Conservation (phyloP, 2,797 vertebrate species). For the Sebastes cheni region DNA sequence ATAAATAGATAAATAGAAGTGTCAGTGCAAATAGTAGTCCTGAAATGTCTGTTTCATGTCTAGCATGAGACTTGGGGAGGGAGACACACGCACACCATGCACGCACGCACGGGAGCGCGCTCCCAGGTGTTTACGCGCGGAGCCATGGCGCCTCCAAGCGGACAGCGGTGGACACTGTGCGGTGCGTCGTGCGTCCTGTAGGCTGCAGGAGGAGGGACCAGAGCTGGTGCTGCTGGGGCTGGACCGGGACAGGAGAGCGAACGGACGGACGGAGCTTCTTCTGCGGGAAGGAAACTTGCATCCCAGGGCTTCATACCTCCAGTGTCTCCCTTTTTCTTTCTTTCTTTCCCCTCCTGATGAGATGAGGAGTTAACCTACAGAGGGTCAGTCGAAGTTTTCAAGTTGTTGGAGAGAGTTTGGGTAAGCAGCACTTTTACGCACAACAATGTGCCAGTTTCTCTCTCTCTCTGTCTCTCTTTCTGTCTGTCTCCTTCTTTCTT, state of each 20-base stretch:
- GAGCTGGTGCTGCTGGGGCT: constrained; percentile 44
- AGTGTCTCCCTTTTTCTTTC: not conserved
- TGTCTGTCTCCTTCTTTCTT: not conserved
- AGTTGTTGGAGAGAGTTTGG: constrained; percentile 59
- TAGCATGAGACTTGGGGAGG: no score
- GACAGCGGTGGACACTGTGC: constrained; percentile 18
- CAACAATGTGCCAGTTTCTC: not conserved
- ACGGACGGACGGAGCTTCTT: constrained; percentile 58
- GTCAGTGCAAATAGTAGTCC: no score
- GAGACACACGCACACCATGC: no score
- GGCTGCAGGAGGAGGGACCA: constrained; percentile 67
- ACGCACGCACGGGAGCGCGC: constrained; percentile 18
- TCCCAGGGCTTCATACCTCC: constrained; percentile 57
- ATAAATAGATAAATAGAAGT: no score
- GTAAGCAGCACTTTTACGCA: constrained; percentile 71
- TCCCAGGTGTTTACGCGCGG: constrained; percentile 49
- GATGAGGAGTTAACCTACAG: constrained; percentile 67
- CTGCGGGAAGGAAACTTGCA: constrained; percentile 66
- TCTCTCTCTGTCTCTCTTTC: not conserved
- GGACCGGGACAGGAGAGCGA: constrained; percentile 64
- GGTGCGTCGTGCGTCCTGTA: constrained; percentile 28
- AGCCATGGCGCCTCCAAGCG: constrained; percentile 76
- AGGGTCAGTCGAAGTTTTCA: constrained; percentile 33
- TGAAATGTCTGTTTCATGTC: no score
- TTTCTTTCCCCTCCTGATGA: constrained; percentile 19